phyloP scores from a whole-genome alignment of 2,888 invertebrate genomes.

The Oconnorella tubifera region DNA sequence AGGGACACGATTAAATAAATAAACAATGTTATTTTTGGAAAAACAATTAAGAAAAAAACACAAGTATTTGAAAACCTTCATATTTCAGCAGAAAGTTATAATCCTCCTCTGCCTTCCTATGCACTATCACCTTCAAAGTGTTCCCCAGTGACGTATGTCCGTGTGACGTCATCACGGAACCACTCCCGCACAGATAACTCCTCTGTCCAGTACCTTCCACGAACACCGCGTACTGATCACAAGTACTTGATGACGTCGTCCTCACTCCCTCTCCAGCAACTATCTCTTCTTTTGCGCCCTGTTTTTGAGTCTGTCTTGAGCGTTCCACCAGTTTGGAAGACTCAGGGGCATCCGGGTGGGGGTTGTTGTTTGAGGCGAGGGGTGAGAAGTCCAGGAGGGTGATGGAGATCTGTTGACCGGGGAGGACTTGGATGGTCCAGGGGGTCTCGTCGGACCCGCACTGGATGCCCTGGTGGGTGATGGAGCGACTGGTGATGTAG shows the following conservation, averaged over 20 bases:
- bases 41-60: neutral
- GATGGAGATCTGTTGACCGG: constrained; percentile 3
- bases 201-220: constrained; percentile 5
- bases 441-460: neutral
- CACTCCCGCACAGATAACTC: constrained; percentile 7
- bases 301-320: neutral
- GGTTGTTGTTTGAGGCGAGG: no score
- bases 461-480: neutral
- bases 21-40: neutral
- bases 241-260: constrained; percentile 7
- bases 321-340: neutral
- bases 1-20: no score
- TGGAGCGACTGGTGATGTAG: neutral
- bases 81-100: constrained; percentile 6
- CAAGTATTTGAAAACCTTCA: constrained; percentile 1
- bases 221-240: constrained; percentile 12
- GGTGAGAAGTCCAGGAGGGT: constrained; percentile 2
- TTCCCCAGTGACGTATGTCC: constrained; percentile 4
- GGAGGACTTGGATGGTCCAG: constrained; percentile 6
- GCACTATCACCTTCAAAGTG: constrained; percentile 3
- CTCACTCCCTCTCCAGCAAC: constrained; percentile 4
- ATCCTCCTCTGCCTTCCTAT: neutral
- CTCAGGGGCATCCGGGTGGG: neutral
- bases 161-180: neutral
- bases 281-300: neutral